Evolutionary conservation across 1,140 invertebrate genomes (phyloP), one percentile per base, ranked within the genome.

Genomic region (Drosophila parvula): DNA sequence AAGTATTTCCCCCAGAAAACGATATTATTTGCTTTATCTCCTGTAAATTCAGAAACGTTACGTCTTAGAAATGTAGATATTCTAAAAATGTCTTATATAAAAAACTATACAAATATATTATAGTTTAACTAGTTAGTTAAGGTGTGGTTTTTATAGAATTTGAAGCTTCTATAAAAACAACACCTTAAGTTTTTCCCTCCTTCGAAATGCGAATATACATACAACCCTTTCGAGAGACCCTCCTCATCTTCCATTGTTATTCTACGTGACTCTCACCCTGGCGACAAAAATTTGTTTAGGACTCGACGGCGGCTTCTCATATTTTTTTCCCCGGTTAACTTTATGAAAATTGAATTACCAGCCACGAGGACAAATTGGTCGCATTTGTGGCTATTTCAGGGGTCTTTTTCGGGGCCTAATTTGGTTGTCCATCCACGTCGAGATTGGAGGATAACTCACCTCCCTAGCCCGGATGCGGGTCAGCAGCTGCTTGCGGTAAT

Each of bases 401-500:
- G 40, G 41, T 41, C 57, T 62, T 27, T 28, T 18, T 60, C 45
- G 45, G 16, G n/a, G 50, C 28, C 28, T 64, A 68, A 62, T 74
- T 79, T 50, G 51, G 64, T 30, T 61, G 38, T 43, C 32, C 16
- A 14, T 12, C 16, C 30, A 10, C 11, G 50, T 34, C 32, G 32
- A 53, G 32, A 36, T 55, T 55, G 12, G 1, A 3, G 18, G 38
- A 40, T 50, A 7, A 88, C 92, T 91, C 78, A 95, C 95, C 93
- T 94, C 93, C 74, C 95, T 91, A 14, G 93, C 91, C 50, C 92
- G 91, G 28, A 95, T 95, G 40, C 95, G 90, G 77, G 93, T 92
- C 22, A 93, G 85, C 77, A 95, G 93, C 53, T 92, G 92, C 38
- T 92, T 92, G 58, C 93, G 93, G 91, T 95, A 94, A 67, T 94